Conservation (phyloP, 2,113 vertebrate genomes). For the Synodontis membranacea region DNA sequence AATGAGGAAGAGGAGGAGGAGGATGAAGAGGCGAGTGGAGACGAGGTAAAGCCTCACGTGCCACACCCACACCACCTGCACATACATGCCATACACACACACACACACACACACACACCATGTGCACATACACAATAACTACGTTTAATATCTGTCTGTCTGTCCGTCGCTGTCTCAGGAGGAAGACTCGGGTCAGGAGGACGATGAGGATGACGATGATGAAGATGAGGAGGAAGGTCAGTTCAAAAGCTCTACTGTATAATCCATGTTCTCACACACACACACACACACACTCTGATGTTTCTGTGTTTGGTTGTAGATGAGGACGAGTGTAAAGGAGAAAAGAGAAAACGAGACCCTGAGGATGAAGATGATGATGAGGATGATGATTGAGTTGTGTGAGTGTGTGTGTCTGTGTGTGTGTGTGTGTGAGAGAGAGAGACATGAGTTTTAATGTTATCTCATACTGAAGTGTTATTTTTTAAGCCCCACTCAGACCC, state of each 20-base stretch:
- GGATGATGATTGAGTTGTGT: slow-evolving; percentile 62
- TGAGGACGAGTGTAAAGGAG: slow-evolving; percentile 73
- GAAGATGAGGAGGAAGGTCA: slow-evolving; percentile 83
- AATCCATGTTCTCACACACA: not conserved
- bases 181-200: slow-evolving; percentile 81
- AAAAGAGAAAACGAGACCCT: slow-evolving; percentile 88
- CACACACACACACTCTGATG: not conserved
- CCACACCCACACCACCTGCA: not conserved
- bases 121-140: not conserved
- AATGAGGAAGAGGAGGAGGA: slow-evolving; percentile 74
- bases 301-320: slow-evolving; percentile 6
- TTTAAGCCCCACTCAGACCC: not conserved
- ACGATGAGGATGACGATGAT: slow-evolving; percentile 80
- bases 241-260: slow-evolving; percentile 6
- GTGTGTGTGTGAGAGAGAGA: not conserved
- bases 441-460: not conserved
- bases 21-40: slow-evolving; percentile 80
- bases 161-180: slow-evolving; percentile 68
- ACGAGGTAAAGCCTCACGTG: slow-evolving; percentile 67
- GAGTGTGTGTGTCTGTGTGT: not conserved
- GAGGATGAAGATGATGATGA: slow-evolving; percentile 85
- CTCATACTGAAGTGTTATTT: slow-evolving; percentile 15
- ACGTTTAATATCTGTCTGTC: not conserved
- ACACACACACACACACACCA: not conserved
- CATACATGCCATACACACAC: not conserved